These are phyloP conservation scores for Sebastes diaconus DNA, from an alignment of 2,797 vertebrate genomes.

Conservation along the genomic window DNA sequence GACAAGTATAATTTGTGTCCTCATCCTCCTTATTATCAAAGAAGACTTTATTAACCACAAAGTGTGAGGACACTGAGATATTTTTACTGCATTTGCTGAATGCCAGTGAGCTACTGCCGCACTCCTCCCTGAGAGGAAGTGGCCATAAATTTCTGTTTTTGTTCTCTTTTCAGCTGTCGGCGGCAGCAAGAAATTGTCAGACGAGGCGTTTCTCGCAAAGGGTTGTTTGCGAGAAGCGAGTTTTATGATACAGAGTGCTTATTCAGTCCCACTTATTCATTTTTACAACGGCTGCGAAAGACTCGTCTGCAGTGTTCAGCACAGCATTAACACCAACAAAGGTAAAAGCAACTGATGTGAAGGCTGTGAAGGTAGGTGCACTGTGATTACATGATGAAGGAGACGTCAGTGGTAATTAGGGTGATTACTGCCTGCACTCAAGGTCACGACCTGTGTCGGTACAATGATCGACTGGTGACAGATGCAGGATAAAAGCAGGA, in stretches of 20 bases:
- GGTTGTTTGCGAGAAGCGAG: slow-evolving; percentile 28
- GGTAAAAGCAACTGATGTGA: slow-evolving; percentile 7
- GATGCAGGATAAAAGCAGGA: slow-evolving; percentile 13
- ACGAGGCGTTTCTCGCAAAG: slow-evolving; percentile 31
- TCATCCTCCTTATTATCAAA: slow-evolving; percentile 8
- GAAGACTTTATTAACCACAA: slow-evolving; percentile 9
- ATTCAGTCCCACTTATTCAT: slow-evolving; percentile 46
- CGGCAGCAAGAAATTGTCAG: slow-evolving; percentile 38
- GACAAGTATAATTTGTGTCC: not conserved
- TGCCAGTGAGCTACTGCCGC: slow-evolving; percentile 23
- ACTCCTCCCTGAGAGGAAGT: slow-evolving; percentile 15
- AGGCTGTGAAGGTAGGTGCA: slow-evolving; percentile 1
- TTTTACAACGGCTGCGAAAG: slow-evolving; percentile 20
- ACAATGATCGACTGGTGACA: slow-evolving; percentile 10
- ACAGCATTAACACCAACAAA: slow-evolving; percentile 19
- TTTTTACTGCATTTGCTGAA: slow-evolving; percentile 39
- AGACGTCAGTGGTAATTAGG: slow-evolving; percentile 34
- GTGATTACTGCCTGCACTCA: slow-evolving; percentile 24
- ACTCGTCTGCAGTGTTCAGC: slow-evolving; percentile 32
- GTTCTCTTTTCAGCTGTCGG: slow-evolving; percentile 39
- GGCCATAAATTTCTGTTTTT: slow-evolving; percentile 51
- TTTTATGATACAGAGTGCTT: slow-evolving; percentile 54
- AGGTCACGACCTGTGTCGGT: slow-evolving; percentile 21
- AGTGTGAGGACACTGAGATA: not conserved
- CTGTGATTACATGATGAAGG: slow-evolving; percentile 33